Percentiles rank a stretch among this genome's conserved stretches.
These are phyloP conservation scores for Enteromius unitaeniatus DNA, from an alignment of 2,797 vertebrate genomes.

Conservation along the genomic window DNA sequence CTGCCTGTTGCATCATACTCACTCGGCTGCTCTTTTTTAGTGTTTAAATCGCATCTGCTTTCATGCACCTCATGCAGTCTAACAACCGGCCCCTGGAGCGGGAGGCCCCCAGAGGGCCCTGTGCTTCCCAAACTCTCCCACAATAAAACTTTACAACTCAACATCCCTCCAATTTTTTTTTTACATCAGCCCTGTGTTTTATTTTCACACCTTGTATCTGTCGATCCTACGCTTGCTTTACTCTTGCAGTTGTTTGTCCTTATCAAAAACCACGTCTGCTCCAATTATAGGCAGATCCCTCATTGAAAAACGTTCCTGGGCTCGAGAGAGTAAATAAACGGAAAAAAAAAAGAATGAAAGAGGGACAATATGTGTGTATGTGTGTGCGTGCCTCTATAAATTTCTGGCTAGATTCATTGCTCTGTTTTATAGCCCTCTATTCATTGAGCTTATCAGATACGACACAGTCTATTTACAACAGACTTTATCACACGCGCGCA, in stretches of 20 bases:
- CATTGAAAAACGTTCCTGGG: slow-evolving; percentile 13
- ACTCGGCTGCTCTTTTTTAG: not conserved
- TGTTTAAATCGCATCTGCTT: slow-evolving; percentile 8
- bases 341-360: not conserved
- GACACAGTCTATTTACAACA: slow-evolving; percentile 60
- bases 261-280: slow-evolving; percentile 8
- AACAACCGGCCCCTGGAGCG: slow-evolving; percentile 18
- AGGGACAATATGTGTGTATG: not conserved
- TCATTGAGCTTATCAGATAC: slow-evolving; percentile 62
- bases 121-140: slow-evolving; percentile 21
- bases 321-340: slow-evolving; percentile 43
- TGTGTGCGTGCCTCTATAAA: slow-evolving; percentile 47
- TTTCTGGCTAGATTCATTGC: slow-evolving; percentile 52
- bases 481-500: slow-evolving; percentile 47
- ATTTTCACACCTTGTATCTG: slow-evolving; percentile 11
- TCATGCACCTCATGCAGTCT: slow-evolving; percentile 12
- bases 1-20: slow-evolving; percentile 43
- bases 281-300: slow-evolving; percentile 40
- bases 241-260: slow-evolving; percentile 3
- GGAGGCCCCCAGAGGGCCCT: slow-evolving; percentile 7
- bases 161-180: slow-evolving; percentile 32
- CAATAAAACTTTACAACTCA: slow-evolving; percentile 44
- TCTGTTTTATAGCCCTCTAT: slow-evolving; percentile 57
- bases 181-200: slow-evolving; percentile 38
- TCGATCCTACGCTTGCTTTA: not conserved